Conservation (phyloP, 2,888 invertebrate species). For the Dynastes maya region DNA sequence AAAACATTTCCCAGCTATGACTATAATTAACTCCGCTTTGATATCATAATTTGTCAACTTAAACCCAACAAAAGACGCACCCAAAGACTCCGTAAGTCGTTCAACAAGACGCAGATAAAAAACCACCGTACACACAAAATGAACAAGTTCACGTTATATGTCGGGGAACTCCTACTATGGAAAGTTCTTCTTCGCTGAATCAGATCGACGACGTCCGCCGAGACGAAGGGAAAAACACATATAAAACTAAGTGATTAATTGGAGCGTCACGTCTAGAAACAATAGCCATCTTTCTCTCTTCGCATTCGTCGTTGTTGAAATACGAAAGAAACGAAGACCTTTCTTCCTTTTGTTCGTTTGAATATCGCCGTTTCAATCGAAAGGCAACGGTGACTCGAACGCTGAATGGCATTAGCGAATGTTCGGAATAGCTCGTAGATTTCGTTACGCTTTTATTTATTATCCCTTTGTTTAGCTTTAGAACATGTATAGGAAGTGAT, state of each 20-base stretch:
- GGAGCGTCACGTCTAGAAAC: slow-evolving; percentile 22
- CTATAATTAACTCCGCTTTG: too few relatives aligned
- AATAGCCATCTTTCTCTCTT: slow-evolving; percentile 17
- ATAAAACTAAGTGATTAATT: slow-evolving; percentile 38
- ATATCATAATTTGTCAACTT: too few relatives aligned
- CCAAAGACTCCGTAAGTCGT: too few relatives aligned
- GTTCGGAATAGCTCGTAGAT: too few relatives aligned
- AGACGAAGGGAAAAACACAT: slow-evolving; percentile 22
- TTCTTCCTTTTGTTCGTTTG: slow-evolving; percentile 23
- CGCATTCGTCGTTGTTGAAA: slow-evolving; percentile 1
- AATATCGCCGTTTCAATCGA: background rate
- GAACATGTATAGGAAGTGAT: too few relatives aligned
- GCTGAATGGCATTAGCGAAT: background rate
- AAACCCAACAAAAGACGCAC: too few relatives aligned
- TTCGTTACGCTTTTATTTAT: too few relatives aligned
- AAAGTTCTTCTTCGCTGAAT: slow-evolving; percentile 4
- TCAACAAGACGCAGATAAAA: too few relatives aligned
- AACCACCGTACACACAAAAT: too few relatives aligned
- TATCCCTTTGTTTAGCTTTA: background rate
- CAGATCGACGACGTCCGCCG: slow-evolving; percentile 1
- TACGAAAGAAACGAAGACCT: slow-evolving; percentile 1
- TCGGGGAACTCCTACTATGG: slow-evolving; percentile 12
- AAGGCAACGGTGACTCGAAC: background rate
- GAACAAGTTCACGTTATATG: background rate
- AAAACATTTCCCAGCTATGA: too few relatives aligned